These are phyloP conservation scores for Catotricha subobsoleta DNA, from an alignment of 2,888 invertebrate genomes.

Conservation along the genomic window DNA sequence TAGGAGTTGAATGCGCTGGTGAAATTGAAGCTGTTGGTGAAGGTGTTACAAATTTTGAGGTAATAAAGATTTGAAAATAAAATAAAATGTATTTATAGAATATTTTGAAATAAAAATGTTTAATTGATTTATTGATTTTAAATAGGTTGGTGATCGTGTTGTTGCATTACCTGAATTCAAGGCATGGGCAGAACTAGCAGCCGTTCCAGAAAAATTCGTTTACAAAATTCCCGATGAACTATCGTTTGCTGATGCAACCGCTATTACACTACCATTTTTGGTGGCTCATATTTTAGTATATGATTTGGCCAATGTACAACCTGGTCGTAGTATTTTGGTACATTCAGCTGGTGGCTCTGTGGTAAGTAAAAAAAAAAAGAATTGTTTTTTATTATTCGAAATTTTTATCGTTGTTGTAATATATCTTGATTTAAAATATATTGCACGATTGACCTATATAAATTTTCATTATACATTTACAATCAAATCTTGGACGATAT, in stretches of 20 bases:
- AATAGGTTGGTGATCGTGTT: slow-evolving; percentile 60
- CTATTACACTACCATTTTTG: slow-evolving; percentile 70
- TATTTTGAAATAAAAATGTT: neutral
- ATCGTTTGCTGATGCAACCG: slow-evolving; percentile 61
- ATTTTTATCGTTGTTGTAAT: neutral
- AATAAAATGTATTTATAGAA: neutral
- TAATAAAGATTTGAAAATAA: slow-evolving; percentile 27
- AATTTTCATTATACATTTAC: too few species aligned
- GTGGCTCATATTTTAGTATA: slow-evolving; percentile 73
- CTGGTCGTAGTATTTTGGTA: slow-evolving; percentile 63
- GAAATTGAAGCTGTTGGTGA: slow-evolving; percentile 62
- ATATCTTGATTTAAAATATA: too few species aligned
- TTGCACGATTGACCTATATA: too few species aligned
- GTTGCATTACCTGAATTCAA: slow-evolving; percentile 68
- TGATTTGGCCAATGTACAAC: slow-evolving; percentile 58
- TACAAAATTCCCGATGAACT: slow-evolving; percentile 59
- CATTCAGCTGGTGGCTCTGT: slow-evolving; percentile 80
- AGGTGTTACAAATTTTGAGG: slow-evolving; percentile 60
- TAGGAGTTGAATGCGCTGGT: slow-evolving; percentile 79
- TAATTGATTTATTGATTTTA: slow-evolving; percentile 6
- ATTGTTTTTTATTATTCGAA: neutral
- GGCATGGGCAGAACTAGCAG: slow-evolving; percentile 73
- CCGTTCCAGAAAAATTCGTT: slow-evolving; percentile 62
- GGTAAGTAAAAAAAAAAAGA: too few species aligned
- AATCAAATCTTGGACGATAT: too few species aligned